Evolutionary conservation across 2,113 vertebrate species (phyloP).

Genomic region (Ornithorhynchus anatinus): DNA sequence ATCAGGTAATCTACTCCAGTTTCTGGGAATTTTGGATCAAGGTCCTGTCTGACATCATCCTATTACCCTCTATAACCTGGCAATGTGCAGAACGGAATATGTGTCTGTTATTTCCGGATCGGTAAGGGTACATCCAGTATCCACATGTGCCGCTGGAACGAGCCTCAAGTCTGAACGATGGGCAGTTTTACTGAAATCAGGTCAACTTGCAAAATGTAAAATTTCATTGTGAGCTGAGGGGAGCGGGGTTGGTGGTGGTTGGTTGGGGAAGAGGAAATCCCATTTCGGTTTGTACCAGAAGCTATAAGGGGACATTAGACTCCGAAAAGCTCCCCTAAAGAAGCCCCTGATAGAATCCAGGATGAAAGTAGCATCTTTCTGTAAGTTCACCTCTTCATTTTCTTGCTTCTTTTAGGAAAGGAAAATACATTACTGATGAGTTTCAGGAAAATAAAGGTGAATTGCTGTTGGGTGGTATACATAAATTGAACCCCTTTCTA

Average conservation of each 20-base stretch:
- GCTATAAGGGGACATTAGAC: background rate
- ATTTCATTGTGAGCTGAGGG: background rate
- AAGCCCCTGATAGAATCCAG: background rate
- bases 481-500: background rate
- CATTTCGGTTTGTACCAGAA: background rate
- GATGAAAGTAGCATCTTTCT: slow-evolving; percentile 21
- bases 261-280: background rate
- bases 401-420: slow-evolving; percentile 18
- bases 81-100: too few species aligned
- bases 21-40: too few species aligned
- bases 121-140: too few species aligned
- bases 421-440: background rate
- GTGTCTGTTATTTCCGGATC: too few species aligned
- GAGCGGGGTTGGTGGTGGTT: fast-evolving
- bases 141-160: too few species aligned
- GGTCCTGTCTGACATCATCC: too few species aligned
- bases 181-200: background rate
- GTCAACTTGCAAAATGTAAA: slow-evolving; percentile 40
- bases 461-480: background rate
- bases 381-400: slow-evolving; percentile 26
- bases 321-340: background rate
- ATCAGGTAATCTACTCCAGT: too few species aligned
- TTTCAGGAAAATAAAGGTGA: background rate
- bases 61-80: too few species aligned
- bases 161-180: too few species aligned